phyloP scores from a whole-genome alignment of 1,140 invertebrate species.

The Drosophila ironensis region DNA sequence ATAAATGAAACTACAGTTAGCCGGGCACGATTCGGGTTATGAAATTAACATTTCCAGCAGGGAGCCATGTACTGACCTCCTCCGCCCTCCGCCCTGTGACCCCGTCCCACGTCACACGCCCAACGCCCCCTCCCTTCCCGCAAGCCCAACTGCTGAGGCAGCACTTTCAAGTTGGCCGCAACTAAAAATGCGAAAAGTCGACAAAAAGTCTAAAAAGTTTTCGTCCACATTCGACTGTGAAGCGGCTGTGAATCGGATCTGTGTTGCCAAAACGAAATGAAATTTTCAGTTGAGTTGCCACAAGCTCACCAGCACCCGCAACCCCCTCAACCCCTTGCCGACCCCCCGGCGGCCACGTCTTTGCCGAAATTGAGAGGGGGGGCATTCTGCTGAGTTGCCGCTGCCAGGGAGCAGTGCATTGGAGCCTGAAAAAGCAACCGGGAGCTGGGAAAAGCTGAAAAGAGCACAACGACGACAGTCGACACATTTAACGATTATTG shows the following conservation, averaged over 20 bases:
- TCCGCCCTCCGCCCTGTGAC: neutral
- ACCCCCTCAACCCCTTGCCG: neutral
- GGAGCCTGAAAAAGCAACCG: slow-evolving; percentile 52
- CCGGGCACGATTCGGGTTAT: slow-evolving; percentile 71
- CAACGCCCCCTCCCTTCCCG: neutral
- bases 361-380: slow-evolving; percentile 19
- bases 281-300: slow-evolving; percentile 79
- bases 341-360: no score
- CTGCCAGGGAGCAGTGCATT: slow-evolving; percentile 35
- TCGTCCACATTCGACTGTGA: slow-evolving; percentile 39
- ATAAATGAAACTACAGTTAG: slow-evolving; percentile 80
- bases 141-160: slow-evolving; percentile 53
- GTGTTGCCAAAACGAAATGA: slow-evolving; percentile 64
- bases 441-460: slow-evolving; percentile 21
- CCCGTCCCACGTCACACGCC: slow-evolving; percentile 6
- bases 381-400: slow-evolving; percentile 58
- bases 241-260: slow-evolving; percentile 16
- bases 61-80: neutral
- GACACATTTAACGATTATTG: slow-evolving; percentile 81
- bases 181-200: slow-evolving; percentile 78
- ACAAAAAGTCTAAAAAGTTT: slow-evolving; percentile 80
- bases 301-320: slow-evolving; percentile 11
- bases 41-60: slow-evolving; percentile 73
- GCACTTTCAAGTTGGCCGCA: slow-evolving; percentile 73
- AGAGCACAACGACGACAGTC: slow-evolving; percentile 44